A percentile compares a stretch with the other conserved stretches of the same genome.
Evolutionary conservation across 2,888 invertebrate species (phyloP).

Genomic region (Ectobius pallidus): DNA sequence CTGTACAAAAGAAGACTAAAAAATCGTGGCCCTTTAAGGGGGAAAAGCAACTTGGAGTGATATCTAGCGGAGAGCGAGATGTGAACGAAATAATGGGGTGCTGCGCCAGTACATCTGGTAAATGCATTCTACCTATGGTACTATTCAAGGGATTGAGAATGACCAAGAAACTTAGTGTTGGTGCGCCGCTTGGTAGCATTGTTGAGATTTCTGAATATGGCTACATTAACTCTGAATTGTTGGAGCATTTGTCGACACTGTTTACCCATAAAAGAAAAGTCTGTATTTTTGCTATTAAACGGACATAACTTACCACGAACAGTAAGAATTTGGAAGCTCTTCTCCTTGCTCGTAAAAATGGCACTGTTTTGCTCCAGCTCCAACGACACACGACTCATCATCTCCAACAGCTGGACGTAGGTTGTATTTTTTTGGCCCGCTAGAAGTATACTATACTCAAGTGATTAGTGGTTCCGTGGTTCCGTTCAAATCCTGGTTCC

Average conservation of each 20-base stretch:
- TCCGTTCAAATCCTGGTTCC: not conserved
- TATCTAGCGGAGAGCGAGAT: not conserved
- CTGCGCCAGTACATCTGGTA: slow-evolving; percentile 5
- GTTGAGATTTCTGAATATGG: slow-evolving; percentile 27
- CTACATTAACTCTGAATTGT: slow-evolving; percentile 31
- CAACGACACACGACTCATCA: not conserved
- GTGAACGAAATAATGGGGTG: not conserved
- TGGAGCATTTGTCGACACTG: not conserved
- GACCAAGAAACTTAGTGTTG: slow-evolving; percentile 9
- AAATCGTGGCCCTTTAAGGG: not conserved
- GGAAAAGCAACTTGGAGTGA: slow-evolving; percentile 3
- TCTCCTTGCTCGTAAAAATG: not conserved
- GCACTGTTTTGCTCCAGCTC: not conserved
- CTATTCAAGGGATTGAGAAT: not conserved
- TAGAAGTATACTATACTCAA: not conserved
- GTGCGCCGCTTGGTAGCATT: too few species aligned
- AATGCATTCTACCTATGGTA: not conserved
- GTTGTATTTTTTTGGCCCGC: too few species aligned
- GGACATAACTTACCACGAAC: too few species aligned
- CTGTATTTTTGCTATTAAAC: too few species aligned
- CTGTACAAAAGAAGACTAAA: not conserved
- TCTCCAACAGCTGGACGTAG: not conserved
- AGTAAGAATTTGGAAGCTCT: too few species aligned
- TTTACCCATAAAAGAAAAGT: too few species aligned
- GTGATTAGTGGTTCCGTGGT: not conserved